phyloP scores from a whole-genome alignment of 2,888 invertebrate genomes.

The Macroteleia sp. region DNA sequence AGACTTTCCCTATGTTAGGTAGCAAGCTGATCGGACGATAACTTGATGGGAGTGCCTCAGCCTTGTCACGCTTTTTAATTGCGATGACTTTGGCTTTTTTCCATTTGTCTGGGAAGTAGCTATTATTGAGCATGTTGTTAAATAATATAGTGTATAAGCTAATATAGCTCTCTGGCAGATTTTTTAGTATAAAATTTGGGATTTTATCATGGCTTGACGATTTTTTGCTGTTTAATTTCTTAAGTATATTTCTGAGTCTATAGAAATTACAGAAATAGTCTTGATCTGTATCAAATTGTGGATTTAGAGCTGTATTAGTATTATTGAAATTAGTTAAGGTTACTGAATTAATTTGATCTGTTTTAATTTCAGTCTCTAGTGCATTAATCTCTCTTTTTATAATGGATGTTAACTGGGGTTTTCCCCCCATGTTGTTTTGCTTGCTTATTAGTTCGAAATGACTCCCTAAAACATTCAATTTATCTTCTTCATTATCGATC shows the following conservation, averaged over 20 bases:
- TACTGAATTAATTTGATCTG: too few species aligned
- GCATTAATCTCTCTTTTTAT: too few species aligned
- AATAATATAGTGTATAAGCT: constrained; percentile 24
- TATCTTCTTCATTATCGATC: too few species aligned
- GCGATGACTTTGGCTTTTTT: constrained; percentile 47
- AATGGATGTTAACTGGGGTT: too few species aligned
- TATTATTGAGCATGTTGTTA: constrained; percentile 54
- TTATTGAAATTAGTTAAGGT: too few species aligned
- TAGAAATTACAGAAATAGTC: constrained; percentile 18
- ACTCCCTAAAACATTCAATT: too few species aligned
- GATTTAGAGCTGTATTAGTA: too few species aligned
- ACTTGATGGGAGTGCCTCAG: not conserved
- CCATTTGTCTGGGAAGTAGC: constrained; percentile 31
- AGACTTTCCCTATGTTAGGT: constrained; percentile 69
- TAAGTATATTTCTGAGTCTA: constrained; percentile 16
- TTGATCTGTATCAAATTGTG: too few species aligned
- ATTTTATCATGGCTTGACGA: constrained; percentile 51
- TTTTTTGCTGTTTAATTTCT: constrained; percentile 55
- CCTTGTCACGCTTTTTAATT: constrained; percentile 49
- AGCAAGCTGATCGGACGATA: constrained; percentile 40
- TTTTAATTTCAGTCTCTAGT: too few species aligned
- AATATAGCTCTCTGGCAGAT: not conserved
- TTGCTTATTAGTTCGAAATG: too few species aligned
- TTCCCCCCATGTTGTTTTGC: too few species aligned
- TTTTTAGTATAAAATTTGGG: constrained; percentile 43